Evolutionary conservation across 1,140 invertebrate species (phyloP), one percentile per base, ranked within the genome.

Genomic region (Drosophila ohnishii): DNA sequence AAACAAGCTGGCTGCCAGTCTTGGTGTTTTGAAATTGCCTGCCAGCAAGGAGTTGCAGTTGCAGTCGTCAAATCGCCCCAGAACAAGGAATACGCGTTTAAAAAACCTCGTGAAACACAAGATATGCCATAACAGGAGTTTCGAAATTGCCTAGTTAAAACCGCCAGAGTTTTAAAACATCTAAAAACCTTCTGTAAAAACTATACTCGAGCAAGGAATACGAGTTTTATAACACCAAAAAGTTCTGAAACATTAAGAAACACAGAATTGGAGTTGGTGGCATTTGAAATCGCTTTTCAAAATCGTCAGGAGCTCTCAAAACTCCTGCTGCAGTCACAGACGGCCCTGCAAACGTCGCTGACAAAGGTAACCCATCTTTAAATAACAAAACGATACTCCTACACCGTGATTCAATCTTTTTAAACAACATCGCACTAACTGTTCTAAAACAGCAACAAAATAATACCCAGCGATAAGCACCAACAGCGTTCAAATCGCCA

Each of bases 381-480:
- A 60, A 16, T 5, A 59, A 39, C 8, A 42, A 25, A 60, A 16
- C n/a, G 28, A 61, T 13, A 32, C 35, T 30, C 2, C 8, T 13
- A 25, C 34, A 61, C 25, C 40, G 61, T 64, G 59, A 64, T 16
- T 22, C 30, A 64, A 34, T 64, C 40, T 50, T 40, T 47, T 42
- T 16, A 62, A 35, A 60, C 32, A 50, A 55, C 32, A 72, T 61
- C 66, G n/a, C 47, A 37, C 14, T 57, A 40, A 57, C 30, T 57
- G 51, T 55, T 55, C 51, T 56, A 16, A 51, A 70, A 66, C 44
- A 65, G 51, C 35, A 81, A 40, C 57, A 75, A 64, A 64, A 44
- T 57, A 67, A 70, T 56, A 60, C 64, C 47, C 60, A 50, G 51
- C 64, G 80, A 83, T 83, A 83, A 83, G 75, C 80, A 82, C 77